Evolutionary conservation across 1,140 invertebrate genomes (phyloP), one percentile per base, ranked within the genome.

Genomic region (Panagrolaimus sp.): DNA sequence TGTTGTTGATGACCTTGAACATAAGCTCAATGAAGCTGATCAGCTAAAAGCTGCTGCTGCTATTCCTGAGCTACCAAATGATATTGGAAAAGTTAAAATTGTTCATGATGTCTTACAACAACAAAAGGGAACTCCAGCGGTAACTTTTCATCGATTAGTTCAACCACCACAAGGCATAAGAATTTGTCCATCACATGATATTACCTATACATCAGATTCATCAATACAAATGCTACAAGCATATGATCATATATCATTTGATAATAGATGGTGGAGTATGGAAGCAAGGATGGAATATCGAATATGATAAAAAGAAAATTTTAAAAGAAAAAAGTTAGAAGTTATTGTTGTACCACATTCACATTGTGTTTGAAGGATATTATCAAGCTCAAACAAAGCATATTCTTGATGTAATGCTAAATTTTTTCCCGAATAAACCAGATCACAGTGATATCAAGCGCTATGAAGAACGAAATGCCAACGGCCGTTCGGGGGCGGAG

Each of bases 301-400:
- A 88, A 67, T 92, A 93, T 70, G 87, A 91, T 79, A 85, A 87
- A 11, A 85, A 88, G 38, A 88, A 91, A 68, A 94, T 91, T 88
- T 89, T 88, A 80, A 84, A 86, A 14, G 87, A 69, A 89, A 90
- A 76, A 92, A 92, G 82, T 85, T 98, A 0, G 91, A 91, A 85
- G 91, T 98, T 0, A 92, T 96, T 83, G 90, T 98, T n/a, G 88
- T 98, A 9, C 95, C 94, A 5, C 95, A 98, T 86, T 96, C 93
- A 0, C 95, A 98, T 80, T 94, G 94, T 84, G 95, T 92, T 96
- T 84, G 92, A 96, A 74, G 89, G 91, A 65, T 98, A 98, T 84
- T 97, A 92, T 83, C 84, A 87, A 45, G 87, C 88, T 48, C 91
- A 95, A 84, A 95, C 93, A 0, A 89, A 88, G 75, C 88, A 89